Evolutionary conservation across 2,888 invertebrate species (phyloP), one percentile per base, ranked within the genome.

Genomic region (Microctonus aethiopoides): DNA sequence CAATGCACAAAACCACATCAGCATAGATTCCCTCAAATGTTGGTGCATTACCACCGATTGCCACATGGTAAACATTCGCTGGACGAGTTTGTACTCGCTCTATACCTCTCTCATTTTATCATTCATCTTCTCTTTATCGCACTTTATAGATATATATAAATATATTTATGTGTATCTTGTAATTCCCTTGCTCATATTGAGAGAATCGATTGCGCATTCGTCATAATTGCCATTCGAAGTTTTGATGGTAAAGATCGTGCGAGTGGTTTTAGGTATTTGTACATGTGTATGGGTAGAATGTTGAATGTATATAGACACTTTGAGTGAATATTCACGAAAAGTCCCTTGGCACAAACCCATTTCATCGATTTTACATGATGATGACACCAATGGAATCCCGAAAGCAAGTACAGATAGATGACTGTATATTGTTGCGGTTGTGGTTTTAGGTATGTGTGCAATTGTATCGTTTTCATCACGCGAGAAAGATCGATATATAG

Each of bases 31-130:
- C 32, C 59, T 64, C 71, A 67, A 59, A 69, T 69, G 63, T 63
- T 71, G 72, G 70, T 72, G 74, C 76, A 70, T 70, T 67, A 62
- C 68, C 65, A 65, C 68, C 68, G 68, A 63, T 72, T 71, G 63
- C 69, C 51, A 39, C 54, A 70, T 57, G 24, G 63, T 39, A 46
- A 52, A 51, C 57, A 24, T 60, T 61, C 65, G n/a, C 54, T 52
- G 70, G 22, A 16, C 61, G 70, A 51, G 62, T 54, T 39, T 61
- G 22, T 32, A 16, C 66, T 41, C 39, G 36, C 54, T 24, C 59
- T 39, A 22, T 41, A 41, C 24, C 24, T 61, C 41, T 24, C 24
- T 39, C 39, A 3, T 46, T 54, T 36, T 24, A 60, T 36, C 36
- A n/a, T n/a, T n/a, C n/a, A n/a, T n/a, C n/a, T n/a, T n/a, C n/a